Evolutionary conservation across 1,140 invertebrate genomes (phyloP), one percentile per base, ranked within the genome.

Genomic region (Varroa destructor): DNA sequence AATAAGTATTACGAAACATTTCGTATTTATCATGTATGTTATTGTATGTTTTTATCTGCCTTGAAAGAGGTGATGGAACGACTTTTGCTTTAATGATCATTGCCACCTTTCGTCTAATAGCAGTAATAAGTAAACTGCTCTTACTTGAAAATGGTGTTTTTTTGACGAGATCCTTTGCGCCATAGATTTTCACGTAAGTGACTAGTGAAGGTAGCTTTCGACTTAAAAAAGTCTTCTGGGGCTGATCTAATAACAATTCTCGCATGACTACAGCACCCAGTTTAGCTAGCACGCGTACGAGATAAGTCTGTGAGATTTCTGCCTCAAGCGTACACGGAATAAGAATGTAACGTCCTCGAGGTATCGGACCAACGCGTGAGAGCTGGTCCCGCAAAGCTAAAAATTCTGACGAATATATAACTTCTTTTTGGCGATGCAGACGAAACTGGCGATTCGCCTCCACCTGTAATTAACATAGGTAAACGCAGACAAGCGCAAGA

Each of bases 401-500:
- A 46, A 67, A 67, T 67, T 67, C 61, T 46, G 61, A 67, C 40
- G 40, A 36, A 8, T 43, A 40, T 8, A 67, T 46, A 40, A 67
- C 40, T 12, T 67, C 61, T 40, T 40, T 67, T 37, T 37, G 61
- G 3, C 61, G 61, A 67, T 67, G 61, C 12, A 67, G 37, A 40
- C 61, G 61, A 46, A 67, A 67, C 40, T 40, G 14, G 14, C 61
- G 61, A 67, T 67, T 67, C 12, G 61, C 40, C 40, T 67, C 61
- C 14, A 67, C 61, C 61, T 67, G 61, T 12, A 40, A 67, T 25
- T 25, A 25, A 25, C 25, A 25, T 25, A 25, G 25, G 25, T 25
- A 25, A 25, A 25, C 25, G 25, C 25, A 2, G 37, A 40, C 3
- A 3, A 8, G 8, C 4, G 8, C 46, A 51, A 51, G 46, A 51